Evolutionary conservation across 2,113 vertebrate species (phyloP).

Genomic region (Thamnaconus septentrionalis): DNA sequence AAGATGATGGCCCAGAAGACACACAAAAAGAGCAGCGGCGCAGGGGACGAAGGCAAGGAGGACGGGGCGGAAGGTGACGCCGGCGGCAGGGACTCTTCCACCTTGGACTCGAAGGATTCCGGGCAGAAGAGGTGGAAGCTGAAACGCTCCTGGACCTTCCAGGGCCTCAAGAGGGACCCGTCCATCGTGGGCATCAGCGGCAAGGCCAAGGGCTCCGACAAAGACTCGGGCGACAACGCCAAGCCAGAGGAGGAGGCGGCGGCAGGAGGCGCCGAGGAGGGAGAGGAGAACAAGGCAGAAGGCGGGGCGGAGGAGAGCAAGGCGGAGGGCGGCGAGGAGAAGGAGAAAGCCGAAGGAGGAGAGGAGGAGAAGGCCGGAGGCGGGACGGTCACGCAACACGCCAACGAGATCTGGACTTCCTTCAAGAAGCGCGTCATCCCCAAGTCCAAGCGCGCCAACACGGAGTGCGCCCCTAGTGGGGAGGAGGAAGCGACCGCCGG

Average conservation of each 20-base stretch:
- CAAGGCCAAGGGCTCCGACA: constrained; percentile 69
- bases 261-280: constrained; percentile 31
- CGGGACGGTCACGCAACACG: constrained; percentile 75
- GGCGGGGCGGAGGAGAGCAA: constrained; percentile 58
- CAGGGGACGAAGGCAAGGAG: constrained; percentile 61
- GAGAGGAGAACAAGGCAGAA: constrained; percentile 53
- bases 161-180: constrained; percentile 79
- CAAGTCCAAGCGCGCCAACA: constrained; percentile 76
- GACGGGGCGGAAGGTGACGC: constrained; percentile 67
- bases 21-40: constrained; percentile 72
- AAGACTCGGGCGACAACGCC: constrained; percentile 66
- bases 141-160: constrained; percentile 83
- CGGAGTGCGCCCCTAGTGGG: constrained; percentile 58
- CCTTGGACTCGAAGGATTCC: constrained; percentile 74
- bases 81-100: constrained; percentile 69
- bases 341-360: constrained; percentile 38
- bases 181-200: constrained; percentile 74
- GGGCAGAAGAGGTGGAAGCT: constrained; percentile 80
- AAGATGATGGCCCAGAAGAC: constrained; percentile 79
- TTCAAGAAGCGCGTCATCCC: constrained; percentile 81
- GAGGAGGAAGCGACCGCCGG: constrained; percentile 62
- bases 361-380: constrained; percentile 52
- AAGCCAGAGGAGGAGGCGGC: constrained; percentile 37
- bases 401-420: constrained; percentile 81
- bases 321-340: constrained; percentile 57